phyloP scores from a whole-genome alignment of 2,797 vertebrate species.

The Sarcophilus harrisii region DNA sequence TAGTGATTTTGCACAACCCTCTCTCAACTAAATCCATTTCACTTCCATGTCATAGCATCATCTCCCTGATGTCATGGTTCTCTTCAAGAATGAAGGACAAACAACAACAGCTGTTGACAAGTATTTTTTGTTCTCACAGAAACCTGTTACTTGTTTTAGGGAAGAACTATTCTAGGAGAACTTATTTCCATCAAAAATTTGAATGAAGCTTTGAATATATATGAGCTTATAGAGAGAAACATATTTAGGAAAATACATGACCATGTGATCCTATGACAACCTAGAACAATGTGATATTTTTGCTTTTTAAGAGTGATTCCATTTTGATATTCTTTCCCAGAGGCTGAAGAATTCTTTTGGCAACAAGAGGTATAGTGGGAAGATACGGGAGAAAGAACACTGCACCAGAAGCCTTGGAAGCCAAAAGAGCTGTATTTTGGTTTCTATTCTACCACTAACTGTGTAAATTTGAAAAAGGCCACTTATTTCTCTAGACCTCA shows the following conservation, averaged over 20 bases:
- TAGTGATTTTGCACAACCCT: no score
- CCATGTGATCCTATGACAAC: not conserved
- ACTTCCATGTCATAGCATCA: no score
- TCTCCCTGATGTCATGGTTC: no score
- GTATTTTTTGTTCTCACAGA: not conserved
- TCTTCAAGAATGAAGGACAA: no score
- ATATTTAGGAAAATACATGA: not conserved
- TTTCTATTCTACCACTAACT: not conserved
- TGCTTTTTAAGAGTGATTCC: not conserved
- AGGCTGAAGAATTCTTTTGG: not conserved
- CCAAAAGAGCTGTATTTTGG: not conserved
- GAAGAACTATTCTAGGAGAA: not conserved
- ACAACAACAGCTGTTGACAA: not conserved
- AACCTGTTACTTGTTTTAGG: not conserved
- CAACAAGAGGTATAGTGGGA: not conserved
- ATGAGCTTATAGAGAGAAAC: not conserved
- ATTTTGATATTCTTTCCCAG: not conserved
- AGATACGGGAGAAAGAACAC: not conserved
- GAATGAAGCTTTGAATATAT: not conserved
- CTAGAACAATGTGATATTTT: not conserved
- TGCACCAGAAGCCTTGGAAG: not conserved
- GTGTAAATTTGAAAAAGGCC: not conserved
- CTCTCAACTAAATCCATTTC: no score
- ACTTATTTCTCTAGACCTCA: not conserved
- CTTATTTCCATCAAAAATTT: not conserved